Evolutionary conservation across 1,140 invertebrate species (phyloP).

Genomic region (Drosophila tristis): DNA sequence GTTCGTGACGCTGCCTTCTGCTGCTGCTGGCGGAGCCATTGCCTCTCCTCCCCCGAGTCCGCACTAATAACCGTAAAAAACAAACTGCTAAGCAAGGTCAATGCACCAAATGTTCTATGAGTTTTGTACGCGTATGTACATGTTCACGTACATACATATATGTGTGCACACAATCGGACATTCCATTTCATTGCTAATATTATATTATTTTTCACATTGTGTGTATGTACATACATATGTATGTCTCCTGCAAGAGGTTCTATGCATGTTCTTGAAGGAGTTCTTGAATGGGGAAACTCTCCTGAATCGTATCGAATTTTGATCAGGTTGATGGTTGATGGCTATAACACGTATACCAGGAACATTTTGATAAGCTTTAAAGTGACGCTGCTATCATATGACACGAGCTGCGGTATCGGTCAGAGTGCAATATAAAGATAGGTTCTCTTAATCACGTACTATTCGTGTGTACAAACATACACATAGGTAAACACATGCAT

Average conservation of each 20-base stretch:
- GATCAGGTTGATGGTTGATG: too few species aligned
- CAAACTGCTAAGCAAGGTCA: conserved; percentile 62
- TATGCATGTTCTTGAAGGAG: too few species aligned
- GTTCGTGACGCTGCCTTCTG: conserved; percentile 41
- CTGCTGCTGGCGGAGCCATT: conserved; percentile 47
- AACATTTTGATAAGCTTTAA: too few species aligned
- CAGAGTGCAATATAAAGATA: conserved; percentile 34
- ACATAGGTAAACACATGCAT: conserved; percentile 12
- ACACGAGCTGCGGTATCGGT: conserved; percentile 6
- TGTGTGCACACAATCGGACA: not conserved
- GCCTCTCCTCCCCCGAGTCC: conserved; percentile 48
- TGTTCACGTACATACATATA: not conserved
- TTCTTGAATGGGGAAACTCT: too few species aligned
- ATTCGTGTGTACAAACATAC: conserved; percentile 15
- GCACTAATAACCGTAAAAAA: conserved; percentile 61
- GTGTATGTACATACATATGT: not conserved
- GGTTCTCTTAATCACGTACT: conserved; percentile 18
- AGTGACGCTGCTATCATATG: too few species aligned
- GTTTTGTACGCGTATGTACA: conserved; percentile 22
- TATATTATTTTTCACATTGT: not conserved
- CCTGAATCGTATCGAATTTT: too few species aligned
- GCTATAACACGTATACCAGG: too few species aligned
- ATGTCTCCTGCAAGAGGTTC: too few species aligned
- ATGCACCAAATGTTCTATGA: conserved; percentile 57
- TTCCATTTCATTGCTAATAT: too few species aligned